These are phyloP conservation scores for Drosophila phalerata DNA, from an alignment of 2,888 invertebrate species.

Conservation along the genomic window DNA sequence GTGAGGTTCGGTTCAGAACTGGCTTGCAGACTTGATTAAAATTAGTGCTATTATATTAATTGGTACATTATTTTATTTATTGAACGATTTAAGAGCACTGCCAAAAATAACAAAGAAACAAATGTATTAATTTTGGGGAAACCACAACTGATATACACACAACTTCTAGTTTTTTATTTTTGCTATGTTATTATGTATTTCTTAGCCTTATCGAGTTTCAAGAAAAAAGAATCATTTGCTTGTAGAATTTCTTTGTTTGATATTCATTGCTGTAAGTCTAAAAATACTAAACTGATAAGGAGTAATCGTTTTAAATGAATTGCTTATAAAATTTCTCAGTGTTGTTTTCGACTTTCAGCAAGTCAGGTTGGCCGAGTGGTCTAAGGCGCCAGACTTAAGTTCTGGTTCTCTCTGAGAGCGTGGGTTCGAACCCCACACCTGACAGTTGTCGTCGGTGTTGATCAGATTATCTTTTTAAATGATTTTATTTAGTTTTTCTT, in stretches of 20 bases:
- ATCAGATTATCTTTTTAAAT: neutral
- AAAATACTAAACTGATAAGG: neutral
- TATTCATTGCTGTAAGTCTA: neutral
- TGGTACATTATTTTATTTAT: neutral
- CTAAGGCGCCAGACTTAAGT: constrained; percentile 21
- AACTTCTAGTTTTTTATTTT: too few relatives aligned
- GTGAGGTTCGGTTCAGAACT: too few relatives aligned
- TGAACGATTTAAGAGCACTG: too few relatives aligned
- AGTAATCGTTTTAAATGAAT: neutral
- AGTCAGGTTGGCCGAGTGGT: constrained; percentile 26
- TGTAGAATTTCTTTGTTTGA: neutral
- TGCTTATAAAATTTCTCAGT: neutral
- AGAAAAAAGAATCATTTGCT: too few relatives aligned
- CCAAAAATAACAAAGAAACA: too few relatives aligned
- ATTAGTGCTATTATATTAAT: neutral
- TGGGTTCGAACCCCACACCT: constrained; percentile 26
- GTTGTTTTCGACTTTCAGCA: neutral
- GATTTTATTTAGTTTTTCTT: neutral
- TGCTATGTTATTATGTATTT: too few relatives aligned
- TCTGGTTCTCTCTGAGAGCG: constrained; percentile 21
- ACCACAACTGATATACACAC: too few relatives aligned
- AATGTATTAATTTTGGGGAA: too few relatives aligned
- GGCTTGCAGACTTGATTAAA: too few relatives aligned
- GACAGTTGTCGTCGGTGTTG: neutral
- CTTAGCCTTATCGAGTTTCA: too few relatives aligned